phyloP scores from a whole-genome alignment of 2,797 vertebrate genomes.

The Etheostoma nigrum region DNA sequence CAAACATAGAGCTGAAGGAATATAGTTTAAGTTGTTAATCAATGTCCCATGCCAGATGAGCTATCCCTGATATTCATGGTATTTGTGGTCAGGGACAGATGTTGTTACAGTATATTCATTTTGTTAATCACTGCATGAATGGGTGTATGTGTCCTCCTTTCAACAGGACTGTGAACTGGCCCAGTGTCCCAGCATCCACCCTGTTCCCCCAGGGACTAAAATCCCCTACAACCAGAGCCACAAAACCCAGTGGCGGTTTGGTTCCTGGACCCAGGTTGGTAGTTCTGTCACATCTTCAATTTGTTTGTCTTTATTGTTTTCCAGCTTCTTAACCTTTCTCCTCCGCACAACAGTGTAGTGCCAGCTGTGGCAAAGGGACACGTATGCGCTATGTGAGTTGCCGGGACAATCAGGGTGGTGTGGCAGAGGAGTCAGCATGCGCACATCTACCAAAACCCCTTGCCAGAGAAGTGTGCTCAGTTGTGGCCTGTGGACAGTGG shows the following conservation, averaged over 20 bases:
- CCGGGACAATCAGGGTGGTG: constrained; percentile 93
- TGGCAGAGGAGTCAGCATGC: constrained; percentile 92
- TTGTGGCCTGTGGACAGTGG: constrained; percentile 94
- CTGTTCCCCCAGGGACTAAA: constrained; percentile 87
- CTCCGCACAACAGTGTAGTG: constrained; percentile 88
- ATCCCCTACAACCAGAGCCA: constrained; percentile 80
- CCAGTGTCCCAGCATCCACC: constrained; percentile 88
- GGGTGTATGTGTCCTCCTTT: constrained; percentile 62
- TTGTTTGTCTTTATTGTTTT: neutral
- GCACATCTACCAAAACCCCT: constrained; percentile 90
- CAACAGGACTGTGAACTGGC: constrained; percentile 94
- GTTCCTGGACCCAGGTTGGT: constrained; percentile 97
- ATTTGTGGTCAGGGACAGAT: constrained; percentile 62
- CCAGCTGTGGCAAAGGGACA: constrained; percentile 95
- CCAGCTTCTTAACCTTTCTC: constrained; percentile 11
- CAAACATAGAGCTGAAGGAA: constrained; percentile 60
- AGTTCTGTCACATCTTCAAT: constrained; percentile 1
- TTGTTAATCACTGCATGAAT: constrained; percentile 72
- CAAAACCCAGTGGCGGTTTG: constrained; percentile 97
- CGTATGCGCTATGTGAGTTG: constrained; percentile 98
- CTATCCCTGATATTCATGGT: constrained; percentile 63
- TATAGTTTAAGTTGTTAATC: constrained; percentile 47
- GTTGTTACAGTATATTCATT: constrained; percentile 72
- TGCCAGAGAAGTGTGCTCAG: constrained; percentile 90
- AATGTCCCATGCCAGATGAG: constrained; percentile 49